Percentiles rank a stretch among this genome's conserved stretches.
Conservation (phyloP, 2,888 invertebrate genomes). For the Orchesella flavescens region DNA sequence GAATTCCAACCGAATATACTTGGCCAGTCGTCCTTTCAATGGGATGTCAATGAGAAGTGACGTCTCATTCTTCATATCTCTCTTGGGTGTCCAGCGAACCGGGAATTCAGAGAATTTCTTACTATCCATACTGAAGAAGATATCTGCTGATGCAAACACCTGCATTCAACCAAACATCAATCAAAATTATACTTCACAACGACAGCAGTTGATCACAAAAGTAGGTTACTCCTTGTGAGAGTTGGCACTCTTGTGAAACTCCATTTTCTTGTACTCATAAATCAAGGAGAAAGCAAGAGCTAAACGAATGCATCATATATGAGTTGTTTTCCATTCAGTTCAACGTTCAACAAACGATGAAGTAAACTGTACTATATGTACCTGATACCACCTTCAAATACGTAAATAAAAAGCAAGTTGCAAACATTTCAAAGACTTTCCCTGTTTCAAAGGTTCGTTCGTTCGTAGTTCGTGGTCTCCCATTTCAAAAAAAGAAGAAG, state of each 20-base stretch:
- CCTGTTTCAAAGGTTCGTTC: too few species aligned
- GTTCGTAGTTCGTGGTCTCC: too few species aligned
- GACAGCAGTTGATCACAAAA: slow-evolving; percentile 6
- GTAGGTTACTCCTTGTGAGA: slow-evolving; percentile 10
- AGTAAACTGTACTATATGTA: too few species aligned
- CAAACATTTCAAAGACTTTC: too few species aligned
- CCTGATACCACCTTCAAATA: too few species aligned
- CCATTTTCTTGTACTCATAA: not conserved
- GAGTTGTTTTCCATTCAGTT: too few species aligned
- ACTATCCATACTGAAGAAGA: slow-evolving; percentile 76
- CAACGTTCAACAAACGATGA: too few species aligned
- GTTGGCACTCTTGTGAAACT: not conserved
- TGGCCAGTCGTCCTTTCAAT: slow-evolving; percentile 69
- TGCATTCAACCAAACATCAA: slow-evolving; percentile 69
- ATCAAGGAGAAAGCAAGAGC: too few species aligned
- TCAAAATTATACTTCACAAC: slow-evolving; percentile 38
- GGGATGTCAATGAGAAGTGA: slow-evolving; percentile 69
- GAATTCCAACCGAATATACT: slow-evolving; percentile 70
- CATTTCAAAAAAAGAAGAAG: not conserved
- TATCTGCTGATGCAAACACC: slow-evolving; percentile 75
- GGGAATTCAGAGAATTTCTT: slow-evolving; percentile 75
- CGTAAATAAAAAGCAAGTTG: too few species aligned
- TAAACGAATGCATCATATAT: too few species aligned
- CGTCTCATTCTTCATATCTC: slow-evolving; percentile 71
- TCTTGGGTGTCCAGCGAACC: slow-evolving; percentile 72